Evolutionary conservation across 2,888 invertebrate genomes (phyloP).

Genomic region (Idaea aversata): DNA sequence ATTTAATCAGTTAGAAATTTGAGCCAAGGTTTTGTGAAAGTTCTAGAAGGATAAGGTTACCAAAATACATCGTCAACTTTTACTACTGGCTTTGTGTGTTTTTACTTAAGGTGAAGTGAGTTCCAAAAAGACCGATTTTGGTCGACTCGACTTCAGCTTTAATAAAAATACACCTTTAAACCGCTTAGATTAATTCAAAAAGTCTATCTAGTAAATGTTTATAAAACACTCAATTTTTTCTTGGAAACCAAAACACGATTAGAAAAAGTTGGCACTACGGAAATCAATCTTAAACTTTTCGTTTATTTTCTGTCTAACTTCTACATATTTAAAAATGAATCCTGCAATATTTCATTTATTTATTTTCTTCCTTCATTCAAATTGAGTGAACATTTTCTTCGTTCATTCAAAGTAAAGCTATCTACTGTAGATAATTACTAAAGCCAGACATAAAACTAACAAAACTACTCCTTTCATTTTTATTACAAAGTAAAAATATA

Average conservation of each 20-base stretch:
- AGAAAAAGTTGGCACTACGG: no score
- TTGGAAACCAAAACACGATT: no score
- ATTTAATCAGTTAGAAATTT: not conserved
- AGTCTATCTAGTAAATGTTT: no score
- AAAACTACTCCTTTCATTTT: not conserved
- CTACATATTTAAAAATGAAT: no score
- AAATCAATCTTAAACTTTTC: not conserved
- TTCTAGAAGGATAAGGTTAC: not conserved
- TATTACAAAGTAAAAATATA: not conserved
- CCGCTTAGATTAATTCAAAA: no score
- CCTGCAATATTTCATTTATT: no score
- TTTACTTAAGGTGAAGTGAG: not conserved
- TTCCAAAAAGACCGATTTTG: no score
- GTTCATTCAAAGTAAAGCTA: not conserved
- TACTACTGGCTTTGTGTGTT: not conserved
- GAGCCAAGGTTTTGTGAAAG: not conserved
- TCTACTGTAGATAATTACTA: not conserved
- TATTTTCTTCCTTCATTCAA: no score
- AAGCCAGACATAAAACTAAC: not conserved
- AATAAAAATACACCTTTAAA: no score
- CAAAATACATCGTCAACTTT: not conserved
- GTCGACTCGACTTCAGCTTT: no score
- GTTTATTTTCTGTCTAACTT: no score
- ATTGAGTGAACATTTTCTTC: not conserved
- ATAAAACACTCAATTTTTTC: no score